Evolutionary conservation across 1,140 invertebrate species (phyloP), one percentile per base, ranked within the genome.

Genomic region (Aethina tumida): DNA sequence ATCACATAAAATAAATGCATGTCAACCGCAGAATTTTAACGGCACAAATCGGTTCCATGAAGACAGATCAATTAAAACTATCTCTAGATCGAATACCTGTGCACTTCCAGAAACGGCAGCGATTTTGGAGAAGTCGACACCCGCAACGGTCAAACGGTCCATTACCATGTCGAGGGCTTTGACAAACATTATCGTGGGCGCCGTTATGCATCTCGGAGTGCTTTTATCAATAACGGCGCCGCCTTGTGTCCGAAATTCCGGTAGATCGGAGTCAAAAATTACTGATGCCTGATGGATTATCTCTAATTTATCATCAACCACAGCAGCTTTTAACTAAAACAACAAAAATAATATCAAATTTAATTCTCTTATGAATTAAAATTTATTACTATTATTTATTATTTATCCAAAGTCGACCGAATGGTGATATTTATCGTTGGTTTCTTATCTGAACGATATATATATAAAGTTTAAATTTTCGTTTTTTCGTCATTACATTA

Each of bases 141-240:
- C 85, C 33, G 74, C 74, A 5, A 86, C 71, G 27, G 83, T 73
- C 9, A 97, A 66, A 48, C 79, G 75, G 53, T 95, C 87, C 57
- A 98, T 66, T 0, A 96, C 69, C 61, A 96, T 76, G 56, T 97
- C 94, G 14, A 97, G 56, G 0, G 93, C 90, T 66, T 96, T 93
- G 0, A 97, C 77, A 92, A 92, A 97, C 80, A 97, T 88, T 2
- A 89, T 62, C 0, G 86, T 77, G 0, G 91, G 91, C 2, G 81
- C 80, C 29, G 79, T 81, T 25, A 89, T 79, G n/a, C 75, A 66
- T 32, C 58, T 49, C 1, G 63, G 56, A 53, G 71, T 67, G 9
- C 67, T 70, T 40, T 71, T 64, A 21, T 74, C 72, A 14, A 72
- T 66, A 30, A 83, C 66, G 8, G 84, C 84, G n/a, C 90, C 90